Evolutionary conservation across 2,888 invertebrate genomes (phyloP).

Genomic region (Antheraea yamamai): DNA sequence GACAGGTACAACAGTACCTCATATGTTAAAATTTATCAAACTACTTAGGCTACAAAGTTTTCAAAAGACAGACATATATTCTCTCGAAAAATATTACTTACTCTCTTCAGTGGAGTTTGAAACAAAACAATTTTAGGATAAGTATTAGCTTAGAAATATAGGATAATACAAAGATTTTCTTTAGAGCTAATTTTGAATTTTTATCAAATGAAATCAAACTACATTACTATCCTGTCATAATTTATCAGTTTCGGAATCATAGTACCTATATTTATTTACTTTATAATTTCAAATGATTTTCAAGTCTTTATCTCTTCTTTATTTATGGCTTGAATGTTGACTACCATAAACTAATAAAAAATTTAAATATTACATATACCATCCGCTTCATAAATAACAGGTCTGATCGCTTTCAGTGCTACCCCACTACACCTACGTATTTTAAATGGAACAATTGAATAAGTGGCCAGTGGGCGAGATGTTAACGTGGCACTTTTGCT

Average conservation of each 20-base stretch:
- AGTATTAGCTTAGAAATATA: too few species aligned
- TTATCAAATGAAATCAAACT: neutral
- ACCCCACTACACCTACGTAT: slow-evolving; percentile 33
- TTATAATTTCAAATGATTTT: neutral
- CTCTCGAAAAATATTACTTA: too few species aligned
- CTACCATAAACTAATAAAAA: neutral
- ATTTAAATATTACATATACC: neutral
- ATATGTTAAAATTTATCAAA: too few species aligned
- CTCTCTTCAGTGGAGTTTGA: too few species aligned
- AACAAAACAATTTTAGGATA: too few species aligned
- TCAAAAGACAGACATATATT: too few species aligned
- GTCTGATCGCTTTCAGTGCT: slow-evolving; percentile 24
- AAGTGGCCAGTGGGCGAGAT: slow-evolving; percentile 47
- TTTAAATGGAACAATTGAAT: slow-evolving; percentile 56
- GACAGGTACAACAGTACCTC: too few species aligned
- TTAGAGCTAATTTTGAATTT: neutral
- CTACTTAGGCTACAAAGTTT: too few species aligned
- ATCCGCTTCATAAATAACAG: neutral
- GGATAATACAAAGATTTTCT: neutral
- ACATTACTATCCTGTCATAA: neutral
- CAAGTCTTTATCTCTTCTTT: neutral
- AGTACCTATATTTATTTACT: neutral
- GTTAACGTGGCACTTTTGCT: slow-evolving; percentile 26
- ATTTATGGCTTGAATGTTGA: too few species aligned
- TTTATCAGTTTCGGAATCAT: too few species aligned